phyloP scores from a whole-genome alignment of 23 tunicate species.

The Styela clava region DNA sequence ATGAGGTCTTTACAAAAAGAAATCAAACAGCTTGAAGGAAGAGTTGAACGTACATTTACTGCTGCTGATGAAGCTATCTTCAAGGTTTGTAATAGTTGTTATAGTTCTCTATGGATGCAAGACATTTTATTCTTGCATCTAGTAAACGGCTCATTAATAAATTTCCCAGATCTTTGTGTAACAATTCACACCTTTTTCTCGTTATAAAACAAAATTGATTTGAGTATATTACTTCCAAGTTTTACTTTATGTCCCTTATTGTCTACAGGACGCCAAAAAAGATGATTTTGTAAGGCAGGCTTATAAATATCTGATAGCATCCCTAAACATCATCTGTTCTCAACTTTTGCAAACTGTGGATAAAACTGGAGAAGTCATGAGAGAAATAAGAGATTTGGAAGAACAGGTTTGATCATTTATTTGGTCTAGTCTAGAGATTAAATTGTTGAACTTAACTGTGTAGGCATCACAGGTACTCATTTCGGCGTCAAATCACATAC shows the following conservation, averaged over 20 bases:
- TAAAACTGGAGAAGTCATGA: conserved; percentile 75
- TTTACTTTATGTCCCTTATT: neutral
- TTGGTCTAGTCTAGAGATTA: neutral
- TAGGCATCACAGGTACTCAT: neutral
- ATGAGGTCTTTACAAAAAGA: conserved; percentile 54
- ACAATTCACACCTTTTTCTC: neutral
- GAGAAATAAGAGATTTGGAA: conserved; percentile 89
- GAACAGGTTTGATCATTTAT: conserved; percentile 59
- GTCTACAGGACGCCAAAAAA: conserved; percentile 74
- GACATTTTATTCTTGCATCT: neutral
- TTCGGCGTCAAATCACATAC: no score
- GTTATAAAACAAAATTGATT: neutral
- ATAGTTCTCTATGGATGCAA: neutral
- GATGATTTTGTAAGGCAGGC: conserved; percentile 68
- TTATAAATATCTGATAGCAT: conserved; percentile 75
- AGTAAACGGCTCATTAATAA: neutral
- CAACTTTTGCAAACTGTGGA: conserved; percentile 69
- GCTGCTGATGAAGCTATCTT: conserved; percentile 79
- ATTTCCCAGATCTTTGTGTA: neutral
- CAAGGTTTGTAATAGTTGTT: conserved; percentile 54
- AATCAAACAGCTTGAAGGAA: conserved; percentile 63
- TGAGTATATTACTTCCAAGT: neutral
- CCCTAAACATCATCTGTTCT: conserved; percentile 64
- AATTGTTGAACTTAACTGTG: neutral
- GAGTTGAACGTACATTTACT: conserved; percentile 70